These are phyloP conservation scores for Folsomia candida DNA, from an alignment of 2,888 invertebrate genomes.

Conservation along the genomic window DNA sequence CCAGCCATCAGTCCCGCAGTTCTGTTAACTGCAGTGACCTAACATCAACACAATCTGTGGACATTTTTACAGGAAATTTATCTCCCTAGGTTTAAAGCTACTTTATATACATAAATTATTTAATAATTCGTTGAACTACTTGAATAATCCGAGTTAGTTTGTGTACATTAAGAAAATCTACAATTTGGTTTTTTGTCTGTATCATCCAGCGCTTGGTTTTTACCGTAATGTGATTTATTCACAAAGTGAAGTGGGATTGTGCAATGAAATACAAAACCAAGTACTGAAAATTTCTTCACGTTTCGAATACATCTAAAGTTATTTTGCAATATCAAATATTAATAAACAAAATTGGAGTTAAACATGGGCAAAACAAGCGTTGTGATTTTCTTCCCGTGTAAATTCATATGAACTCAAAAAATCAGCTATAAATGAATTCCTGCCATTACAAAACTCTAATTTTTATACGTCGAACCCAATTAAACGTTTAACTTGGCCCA, in stretches of 20 bases:
- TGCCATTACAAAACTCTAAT: no score
- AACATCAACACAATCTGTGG: neutral
- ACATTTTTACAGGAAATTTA: neutral
- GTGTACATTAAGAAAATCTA: neutral
- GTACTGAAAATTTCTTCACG: no score
- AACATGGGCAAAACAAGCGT: no score
- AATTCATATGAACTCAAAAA: no score
- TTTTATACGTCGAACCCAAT: neutral
- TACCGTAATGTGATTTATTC: neutral
- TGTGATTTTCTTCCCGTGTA: no score
- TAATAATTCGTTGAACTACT: no score
- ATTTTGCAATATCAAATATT: neutral
- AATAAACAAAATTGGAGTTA: neutral
- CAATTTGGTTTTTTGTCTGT: neutral
- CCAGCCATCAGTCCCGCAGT: no score
- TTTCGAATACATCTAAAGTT: neutral
- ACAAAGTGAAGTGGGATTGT: neutral
- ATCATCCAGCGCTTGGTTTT: neutral
- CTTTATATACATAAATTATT: no score
- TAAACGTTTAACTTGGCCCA: no score
- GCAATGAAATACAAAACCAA: neutral
- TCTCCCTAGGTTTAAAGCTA: no score
- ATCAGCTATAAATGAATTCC: no score
- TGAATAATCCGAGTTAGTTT: no score
- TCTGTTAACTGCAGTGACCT: neutral